Evolutionary conservation across 2,797 vertebrate genomes (phyloP).

Genomic region (Neosalanx taihuensis): DNA sequence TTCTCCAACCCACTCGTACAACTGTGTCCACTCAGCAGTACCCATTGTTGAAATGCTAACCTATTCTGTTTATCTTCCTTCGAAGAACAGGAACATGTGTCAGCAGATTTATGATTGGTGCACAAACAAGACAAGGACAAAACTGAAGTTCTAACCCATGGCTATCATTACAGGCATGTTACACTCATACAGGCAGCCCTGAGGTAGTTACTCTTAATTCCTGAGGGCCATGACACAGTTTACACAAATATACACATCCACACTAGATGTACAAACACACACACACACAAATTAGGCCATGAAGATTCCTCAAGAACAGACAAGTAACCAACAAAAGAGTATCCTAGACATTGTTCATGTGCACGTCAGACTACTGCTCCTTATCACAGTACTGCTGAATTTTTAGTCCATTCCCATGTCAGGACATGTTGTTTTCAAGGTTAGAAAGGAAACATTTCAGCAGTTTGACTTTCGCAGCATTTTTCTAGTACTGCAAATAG

Average conservation of each 20-base stretch:
- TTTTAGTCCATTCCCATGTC: no score
- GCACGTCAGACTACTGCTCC: background rate
- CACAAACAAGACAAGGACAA: constrained; percentile 8
- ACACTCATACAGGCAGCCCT: background rate
- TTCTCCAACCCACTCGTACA: background rate
- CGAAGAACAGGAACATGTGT: constrained; percentile 27
- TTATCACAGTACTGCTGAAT: background rate
- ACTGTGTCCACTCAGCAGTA: constrained; percentile 21
- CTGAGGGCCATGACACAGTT: background rate
- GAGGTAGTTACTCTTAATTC: background rate
- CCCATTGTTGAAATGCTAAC: background rate
- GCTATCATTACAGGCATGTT: constrained; percentile 5
- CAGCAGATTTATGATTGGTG: constrained; percentile 30
- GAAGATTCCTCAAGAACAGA: background rate
- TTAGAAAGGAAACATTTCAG: no score
- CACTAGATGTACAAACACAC: constrained; percentile 1
- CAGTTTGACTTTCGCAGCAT: no score
- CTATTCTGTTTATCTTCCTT: background rate
- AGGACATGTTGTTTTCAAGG: no score
- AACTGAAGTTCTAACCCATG: constrained; percentile 21
- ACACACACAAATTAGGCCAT: background rate
- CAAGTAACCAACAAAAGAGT: background rate
- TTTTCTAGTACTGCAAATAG: no score
- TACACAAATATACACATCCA: constrained; percentile 1
- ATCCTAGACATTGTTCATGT: background rate